Base-by-base conservation (phyloP, 2,113 vertebrate genomes). In the Petromus typicus region DNA sequence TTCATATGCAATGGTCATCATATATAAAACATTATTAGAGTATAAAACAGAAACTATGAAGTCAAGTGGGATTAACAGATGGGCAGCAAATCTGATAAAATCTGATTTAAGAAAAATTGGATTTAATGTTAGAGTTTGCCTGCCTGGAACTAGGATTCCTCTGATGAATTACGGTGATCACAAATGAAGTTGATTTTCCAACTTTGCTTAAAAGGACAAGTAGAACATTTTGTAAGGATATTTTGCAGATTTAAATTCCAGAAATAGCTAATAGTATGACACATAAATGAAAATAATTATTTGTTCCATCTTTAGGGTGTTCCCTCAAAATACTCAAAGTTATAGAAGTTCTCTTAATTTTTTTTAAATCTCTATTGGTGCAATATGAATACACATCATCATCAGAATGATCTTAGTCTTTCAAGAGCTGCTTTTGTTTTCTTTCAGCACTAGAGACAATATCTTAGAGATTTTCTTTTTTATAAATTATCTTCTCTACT, bases 11-110 rank as follows among this genome's bases (percentile, higher is more conserved):
- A 56, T 59, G 27, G 66, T 51, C 79, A 40, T 51, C 76, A 86
- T 71, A 81, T 94, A 81, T n/a, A 90, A 93, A 90, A 54, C 14
- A 69, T 76, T 90, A 85, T 90, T 85, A 73, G 82, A 76, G 88
- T 59, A 88, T 88, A 90, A 89, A 93, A 81, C 11, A 84, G 45
- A 37, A 45, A 37, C 51, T 4, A 16, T 45, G 61, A 83, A 89
- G 20, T 66, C 61, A 90, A 84, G 69, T 84, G 91, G 76, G 91
- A 84, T 96, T 84, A 89, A 93, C 75, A 61, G 43, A 84, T 83
- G 71, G 76, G 27, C 63, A 63, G 82, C 61, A 84, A 95, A 95
- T 90, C 48, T 90, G 79, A 93, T 86, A 32, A 61, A 59, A 57
- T 59, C 27, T 17, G 63, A 94, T 63, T 76, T 45, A 87, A 54